Evolutionary conservation across 2,888 invertebrate genomes (phyloP), one percentile per base, ranked within the genome.

Genomic region (Idaea dimidiata): DNA sequence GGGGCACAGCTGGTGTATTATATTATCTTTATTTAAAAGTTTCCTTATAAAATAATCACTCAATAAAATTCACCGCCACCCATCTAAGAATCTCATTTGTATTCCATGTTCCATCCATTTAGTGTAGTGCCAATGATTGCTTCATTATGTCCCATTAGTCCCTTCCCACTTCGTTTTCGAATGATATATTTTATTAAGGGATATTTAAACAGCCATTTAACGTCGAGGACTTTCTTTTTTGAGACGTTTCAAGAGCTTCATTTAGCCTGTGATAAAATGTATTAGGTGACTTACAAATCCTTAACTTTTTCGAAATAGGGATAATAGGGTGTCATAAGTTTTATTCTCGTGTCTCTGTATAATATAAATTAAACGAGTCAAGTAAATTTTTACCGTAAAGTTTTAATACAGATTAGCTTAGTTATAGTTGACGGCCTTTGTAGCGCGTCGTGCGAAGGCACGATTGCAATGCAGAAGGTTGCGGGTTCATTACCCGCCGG

Each of bases 51-150:
- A 43, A 8, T 43, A 43, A 7, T 7, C 43, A 43, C 43, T 14
- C 43, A 43, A 43, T 43, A 43, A 43, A 43, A 43, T 3, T 0
- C 2, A 5, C 43, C 14, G 8, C 14, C 10, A 43, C 8, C 43
- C 43, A 43, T 43, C 43, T 43, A 6, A 43, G 0, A 43, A 43
- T 43, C 43, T 43, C 7, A 43, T 43, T 43, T 43, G 43, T 43
- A 43, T 43, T 43, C 43, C 43, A 43, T 43, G 43, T 43, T 43
- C 43, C 43, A 43, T 43, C 43, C 43, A 43, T 43, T 43, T 43
- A 10, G 43, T 43, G 43, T 43, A 43, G 43, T 43, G 43, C 43
- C 43, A 43, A 43, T 43, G 43, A 43, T 43, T 43, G 43, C 43
- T 10, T 43, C 7, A 43, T 43, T 10, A 43, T 14, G 43, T 43